Base-by-base conservation (phyloP, 2,797 vertebrate species). In the Glossophaga mutica region DNA sequence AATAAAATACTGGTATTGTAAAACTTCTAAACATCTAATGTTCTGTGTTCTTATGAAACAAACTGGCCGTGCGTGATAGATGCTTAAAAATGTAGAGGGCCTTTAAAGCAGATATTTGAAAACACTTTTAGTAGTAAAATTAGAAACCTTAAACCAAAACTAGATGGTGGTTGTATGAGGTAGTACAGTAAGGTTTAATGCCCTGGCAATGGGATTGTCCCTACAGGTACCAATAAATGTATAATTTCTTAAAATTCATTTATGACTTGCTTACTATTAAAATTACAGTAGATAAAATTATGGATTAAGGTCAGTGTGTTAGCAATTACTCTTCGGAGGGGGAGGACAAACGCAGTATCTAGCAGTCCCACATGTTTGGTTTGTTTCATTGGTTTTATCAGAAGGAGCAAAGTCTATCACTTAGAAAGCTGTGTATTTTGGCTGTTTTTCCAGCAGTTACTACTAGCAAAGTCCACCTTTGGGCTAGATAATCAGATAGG, bases 91-190 rank as follows among this genome's bases (percentile, higher is more conserved):
- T 52, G 10, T n/a, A 77, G 77, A 90, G 37, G 71, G 86, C 67
- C 42, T 93, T 86, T 70, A 70, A 89, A 83, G 44, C 39, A 67
- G 29, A 50, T 10, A 68, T 81, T 94, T 94, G 42, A 50, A 78
- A 90, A 87, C 26, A 68, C n/a, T 55, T 82, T 90, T 70, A 68
- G 12, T 82, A 82, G 59, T 87, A 76, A 90, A 92, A 82, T 82
- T 62, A 65, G 65, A 92, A 95, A 77, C 42, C 44, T 77, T 77
- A 48, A 84, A 70, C 32, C 44, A 91, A 57, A 91, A 73, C 22
- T 37, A 18, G 29, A 9, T 37, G 34, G n/a, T 79, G 65, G 42
- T 44, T 74, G 0, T 88, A 34, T 70, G 50, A 81, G 90, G 34
- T 65, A 14, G 15, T 83, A n/a, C 9, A 74, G 16, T 39, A 70